Conservation (phyloP, 2,888 invertebrate species). For the Ophion costatus region DNA sequence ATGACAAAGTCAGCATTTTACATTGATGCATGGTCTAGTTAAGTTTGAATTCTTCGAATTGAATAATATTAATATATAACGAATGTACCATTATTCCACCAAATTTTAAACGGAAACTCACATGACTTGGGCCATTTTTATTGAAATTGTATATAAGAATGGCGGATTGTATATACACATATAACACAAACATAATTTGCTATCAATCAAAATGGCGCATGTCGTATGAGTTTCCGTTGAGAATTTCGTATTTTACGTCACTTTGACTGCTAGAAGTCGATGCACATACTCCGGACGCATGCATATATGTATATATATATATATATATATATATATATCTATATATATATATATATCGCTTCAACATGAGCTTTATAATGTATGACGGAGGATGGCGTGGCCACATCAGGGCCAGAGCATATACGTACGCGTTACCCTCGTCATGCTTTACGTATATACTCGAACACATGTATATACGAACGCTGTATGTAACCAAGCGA, state of each 20-base stretch:
- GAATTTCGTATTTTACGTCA: neutral
- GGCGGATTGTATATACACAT: too few species aligned
- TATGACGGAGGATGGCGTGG: slow-evolving; percentile 55
- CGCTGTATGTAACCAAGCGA: slow-evolving; percentile 68
- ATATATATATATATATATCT: too few species aligned
- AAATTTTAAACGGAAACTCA: neutral
- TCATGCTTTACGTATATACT: slow-evolving; percentile 47
- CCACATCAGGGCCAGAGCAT: slow-evolving; percentile 55
- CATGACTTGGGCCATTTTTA: neutral
- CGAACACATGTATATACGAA: slow-evolving; percentile 60
- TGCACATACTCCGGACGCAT: neutral
- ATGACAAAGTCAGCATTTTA: too few species aligned
- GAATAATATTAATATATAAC: too few species aligned
- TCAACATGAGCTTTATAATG: slow-evolving; percentile 61
- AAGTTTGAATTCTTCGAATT: too few species aligned
- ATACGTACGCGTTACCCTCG: slow-evolving; percentile 59
- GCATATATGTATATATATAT: neutral
- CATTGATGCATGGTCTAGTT: too few species aligned
- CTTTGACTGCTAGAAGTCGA: slow-evolving; percentile 8
- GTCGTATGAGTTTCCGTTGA: neutral
- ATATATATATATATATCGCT: slow-evolving; percentile 35
- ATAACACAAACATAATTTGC: neutral
- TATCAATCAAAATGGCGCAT: neutral
- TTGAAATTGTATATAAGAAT: neutral
- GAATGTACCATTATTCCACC: too few species aligned